Percentiles rank a stretch among this genome's conserved stretches.
Evolutionary conservation across 1,140 invertebrate species (phyloP).

Genomic region (Pararge aegeria): DNA sequence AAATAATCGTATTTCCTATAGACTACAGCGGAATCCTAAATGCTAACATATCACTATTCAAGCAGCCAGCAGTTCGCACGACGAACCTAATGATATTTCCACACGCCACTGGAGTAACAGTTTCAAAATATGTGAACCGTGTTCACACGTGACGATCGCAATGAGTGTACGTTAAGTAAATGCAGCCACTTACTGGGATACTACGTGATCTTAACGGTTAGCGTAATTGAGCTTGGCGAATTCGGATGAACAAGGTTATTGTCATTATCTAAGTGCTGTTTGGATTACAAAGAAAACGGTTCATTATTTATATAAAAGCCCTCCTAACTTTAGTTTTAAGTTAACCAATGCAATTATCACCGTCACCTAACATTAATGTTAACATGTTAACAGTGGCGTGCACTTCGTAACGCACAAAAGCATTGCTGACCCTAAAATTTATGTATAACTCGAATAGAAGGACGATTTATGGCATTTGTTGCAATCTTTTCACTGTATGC

Average conservation of each 20-base stretch:
- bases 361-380: too few species aligned
- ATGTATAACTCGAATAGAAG: too few species aligned
- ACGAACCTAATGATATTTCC: slow-evolving; percentile 25
- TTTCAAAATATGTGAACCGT: slow-evolving; percentile 28
- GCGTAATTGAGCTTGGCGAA: slow-evolving; percentile 25
- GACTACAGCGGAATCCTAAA: not conserved
- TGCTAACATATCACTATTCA: slow-evolving; percentile 3
- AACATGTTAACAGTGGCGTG: too few species aligned
- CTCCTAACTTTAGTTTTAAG: too few species aligned
- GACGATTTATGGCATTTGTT: too few species aligned
- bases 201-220: slow-evolving; percentile 27
- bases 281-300: too few species aligned
- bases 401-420: too few species aligned
- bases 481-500: too few species aligned
- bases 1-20: too few species aligned
- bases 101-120: slow-evolving; percentile 26
- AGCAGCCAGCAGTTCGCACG: slow-evolving; percentile 22
- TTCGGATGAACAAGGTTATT: slow-evolving; percentile 13
- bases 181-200: slow-evolving; percentile 20
- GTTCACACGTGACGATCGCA: slow-evolving; percentile 26
- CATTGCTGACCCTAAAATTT: too few species aligned
- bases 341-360: too few species aligned
- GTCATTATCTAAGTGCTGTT: not conserved
- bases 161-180: slow-evolving; percentile 32
- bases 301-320: too few species aligned